These are phyloP conservation scores for Fulmarus glacialis DNA, from an alignment of 2,113 vertebrate genomes.

Conservation along the genomic window DNA sequence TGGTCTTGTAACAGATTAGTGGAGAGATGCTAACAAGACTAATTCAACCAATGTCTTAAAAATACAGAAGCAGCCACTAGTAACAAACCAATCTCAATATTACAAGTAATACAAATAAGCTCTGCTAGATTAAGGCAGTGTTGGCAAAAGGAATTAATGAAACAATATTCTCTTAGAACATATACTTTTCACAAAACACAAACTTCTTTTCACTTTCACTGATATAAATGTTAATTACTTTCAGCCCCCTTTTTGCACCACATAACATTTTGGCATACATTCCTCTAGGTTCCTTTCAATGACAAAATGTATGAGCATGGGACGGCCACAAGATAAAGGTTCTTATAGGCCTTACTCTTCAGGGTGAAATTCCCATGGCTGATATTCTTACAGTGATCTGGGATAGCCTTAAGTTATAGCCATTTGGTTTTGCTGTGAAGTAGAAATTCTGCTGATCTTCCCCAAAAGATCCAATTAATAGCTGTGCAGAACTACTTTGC, in stretches of 20 bases:
- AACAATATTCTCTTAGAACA: neutral
- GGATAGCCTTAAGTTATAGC: neutral
- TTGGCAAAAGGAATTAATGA: neutral
- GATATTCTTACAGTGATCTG: neutral
- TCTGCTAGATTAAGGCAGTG: neutral
- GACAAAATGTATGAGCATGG: fast-evolving
- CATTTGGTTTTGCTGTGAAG: neutral
- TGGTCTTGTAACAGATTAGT: neutral
- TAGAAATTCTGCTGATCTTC: neutral
- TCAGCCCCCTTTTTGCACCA: neutral
- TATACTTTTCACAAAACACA: neutral
- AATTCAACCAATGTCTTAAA: neutral
- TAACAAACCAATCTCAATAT: neutral
- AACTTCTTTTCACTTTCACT: neutral
- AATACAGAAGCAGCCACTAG: neutral
- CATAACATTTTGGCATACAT: neutral
- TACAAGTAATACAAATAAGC: neutral
- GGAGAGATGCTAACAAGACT: neutral
- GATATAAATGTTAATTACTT: neutral
- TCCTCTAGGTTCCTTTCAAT: neutral
- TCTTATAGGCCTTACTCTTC: neutral
- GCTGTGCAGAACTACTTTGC: neutral
- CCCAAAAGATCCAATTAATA: conserved; percentile 4
- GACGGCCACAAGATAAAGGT: neutral
- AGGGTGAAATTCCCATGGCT: neutral